Percentiles rank a stretch among this genome's conserved stretches.
phyloP scores from a whole-genome alignment of 2,113 vertebrate genomes.

The Tupaia tana region DNA sequence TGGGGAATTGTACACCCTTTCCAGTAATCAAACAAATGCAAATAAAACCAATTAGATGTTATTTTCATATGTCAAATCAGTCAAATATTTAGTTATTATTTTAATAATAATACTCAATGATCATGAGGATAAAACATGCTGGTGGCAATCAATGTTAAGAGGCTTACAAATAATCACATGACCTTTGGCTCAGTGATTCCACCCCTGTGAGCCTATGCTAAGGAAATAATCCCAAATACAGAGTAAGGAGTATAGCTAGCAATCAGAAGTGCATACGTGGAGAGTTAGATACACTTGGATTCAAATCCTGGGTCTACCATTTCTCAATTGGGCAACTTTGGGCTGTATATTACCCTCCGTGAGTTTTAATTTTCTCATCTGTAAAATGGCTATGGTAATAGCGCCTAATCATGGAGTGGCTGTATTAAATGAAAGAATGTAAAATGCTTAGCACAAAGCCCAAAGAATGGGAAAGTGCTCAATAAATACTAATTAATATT shows the following conservation, averaged over 20 bases:
- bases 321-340: not conserved
- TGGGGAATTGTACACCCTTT: not conserved
- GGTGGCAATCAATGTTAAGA: not conserved
- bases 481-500: not conserved
- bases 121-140: not conserved
- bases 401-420: not conserved
- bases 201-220: not conserved
- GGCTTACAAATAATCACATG: not conserved
- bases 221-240: not conserved
- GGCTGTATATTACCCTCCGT: not conserved
- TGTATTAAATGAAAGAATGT: not conserved
- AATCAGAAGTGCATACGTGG: not conserved
- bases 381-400: not conserved
- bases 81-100: not conserved
- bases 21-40: not conserved
- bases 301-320: not conserved
- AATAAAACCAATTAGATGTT: no score
- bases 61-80: not conserved
- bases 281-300: not conserved
- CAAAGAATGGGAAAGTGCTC: not conserved
- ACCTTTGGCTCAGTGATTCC: not conserved
- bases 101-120: not conserved
- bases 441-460: not conserved
- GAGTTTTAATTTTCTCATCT: not conserved
- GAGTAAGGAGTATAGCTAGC: not conserved